Evolutionary conservation across 2,797 vertebrate species (phyloP).

Genomic region (Euthynnus affinis): DNA sequence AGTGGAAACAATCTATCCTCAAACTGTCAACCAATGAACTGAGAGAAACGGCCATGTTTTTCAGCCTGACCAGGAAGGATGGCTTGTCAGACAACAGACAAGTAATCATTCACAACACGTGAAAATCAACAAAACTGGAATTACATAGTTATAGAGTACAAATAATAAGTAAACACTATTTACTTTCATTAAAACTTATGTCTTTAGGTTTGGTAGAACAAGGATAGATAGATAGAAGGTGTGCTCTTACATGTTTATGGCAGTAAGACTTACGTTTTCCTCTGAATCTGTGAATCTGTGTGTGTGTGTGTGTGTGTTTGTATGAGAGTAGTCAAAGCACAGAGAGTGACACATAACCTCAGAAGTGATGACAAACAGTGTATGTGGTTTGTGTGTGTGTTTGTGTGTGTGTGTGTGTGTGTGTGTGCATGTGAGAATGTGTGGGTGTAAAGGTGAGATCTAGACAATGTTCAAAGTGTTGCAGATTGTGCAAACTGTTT

Average conservation of each 20-base stretch:
- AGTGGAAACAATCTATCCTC: neutral
- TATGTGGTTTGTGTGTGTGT: conserved; percentile 2
- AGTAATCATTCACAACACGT: neutral
- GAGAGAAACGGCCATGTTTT: neutral
- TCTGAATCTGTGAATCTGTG: neutral
- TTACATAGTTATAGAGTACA: too few species aligned
- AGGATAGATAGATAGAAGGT: neutral
- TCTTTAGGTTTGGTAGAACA: neutral
- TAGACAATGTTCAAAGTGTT: neutral
- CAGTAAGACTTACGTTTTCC: neutral
- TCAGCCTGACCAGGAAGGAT: neutral
- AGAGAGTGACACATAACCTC: conserved; percentile 34
- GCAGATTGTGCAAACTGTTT: neutral
- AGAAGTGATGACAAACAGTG: conserved; percentile 42
- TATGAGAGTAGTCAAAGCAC: too few species aligned
- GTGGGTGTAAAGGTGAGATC: neutral
- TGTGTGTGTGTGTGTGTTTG: conserved; percentile 10
- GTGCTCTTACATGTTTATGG: neutral
- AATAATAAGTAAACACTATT: neutral
- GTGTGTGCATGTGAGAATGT: neutral
- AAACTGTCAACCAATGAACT: neutral
- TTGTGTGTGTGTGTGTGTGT: too few species aligned
- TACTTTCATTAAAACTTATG: neutral
- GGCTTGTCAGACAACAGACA: neutral
- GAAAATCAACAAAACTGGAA: too few species aligned